A percentile compares a stretch with the other conserved stretches of the same genome.
Evolutionary conservation across 2,797 vertebrate genomes (phyloP).

Genomic region (Hipposideros larvatus): DNA sequence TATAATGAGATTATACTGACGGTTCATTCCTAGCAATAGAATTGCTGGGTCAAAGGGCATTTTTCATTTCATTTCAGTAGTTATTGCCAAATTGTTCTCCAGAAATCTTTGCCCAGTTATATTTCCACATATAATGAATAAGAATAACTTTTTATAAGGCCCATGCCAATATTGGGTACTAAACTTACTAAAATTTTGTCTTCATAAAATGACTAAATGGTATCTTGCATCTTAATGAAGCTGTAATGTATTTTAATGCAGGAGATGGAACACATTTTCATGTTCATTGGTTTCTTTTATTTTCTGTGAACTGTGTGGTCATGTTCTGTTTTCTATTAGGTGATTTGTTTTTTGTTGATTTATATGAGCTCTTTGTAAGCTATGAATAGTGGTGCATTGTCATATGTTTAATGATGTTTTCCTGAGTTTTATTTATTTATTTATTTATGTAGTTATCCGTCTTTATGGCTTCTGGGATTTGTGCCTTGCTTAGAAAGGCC

Average conservation of each 20-base stretch:
- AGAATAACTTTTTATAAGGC: constrained; percentile 49
- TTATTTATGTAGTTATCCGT: constrained; percentile 35
- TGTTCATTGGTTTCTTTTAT: constrained; percentile 45
- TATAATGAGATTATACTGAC: constrained; percentile 38
- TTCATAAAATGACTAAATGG: constrained; percentile 47
- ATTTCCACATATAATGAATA: constrained; percentile 18
- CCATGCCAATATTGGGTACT: background rate
- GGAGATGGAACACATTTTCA: constrained; percentile 50
- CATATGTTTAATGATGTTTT: constrained; percentile 62
- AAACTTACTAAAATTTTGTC: constrained; percentile 29
- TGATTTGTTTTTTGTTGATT: constrained; percentile 56
- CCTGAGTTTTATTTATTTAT: constrained; percentile 17
- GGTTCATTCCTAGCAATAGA: constrained; percentile 36
- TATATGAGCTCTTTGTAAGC: constrained; percentile 62
- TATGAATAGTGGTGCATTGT: constrained; percentile 60
- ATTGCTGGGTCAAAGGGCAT: constrained; percentile 18
- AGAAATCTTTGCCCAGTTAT: constrained; percentile 23
- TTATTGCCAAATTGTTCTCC: constrained; percentile 33
- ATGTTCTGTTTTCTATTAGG: constrained; percentile 54
- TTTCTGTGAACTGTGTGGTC: constrained; percentile 61
- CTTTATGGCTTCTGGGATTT: constrained; percentile 56
- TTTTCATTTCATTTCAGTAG: constrained; percentile 61
- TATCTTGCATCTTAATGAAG: constrained; percentile 65
- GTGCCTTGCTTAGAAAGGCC: constrained; percentile 51
- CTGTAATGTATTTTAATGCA: constrained; percentile 55